Base-by-base conservation (phyloP, 1,140 invertebrate genomes). In the Achroia grisella region DNA sequence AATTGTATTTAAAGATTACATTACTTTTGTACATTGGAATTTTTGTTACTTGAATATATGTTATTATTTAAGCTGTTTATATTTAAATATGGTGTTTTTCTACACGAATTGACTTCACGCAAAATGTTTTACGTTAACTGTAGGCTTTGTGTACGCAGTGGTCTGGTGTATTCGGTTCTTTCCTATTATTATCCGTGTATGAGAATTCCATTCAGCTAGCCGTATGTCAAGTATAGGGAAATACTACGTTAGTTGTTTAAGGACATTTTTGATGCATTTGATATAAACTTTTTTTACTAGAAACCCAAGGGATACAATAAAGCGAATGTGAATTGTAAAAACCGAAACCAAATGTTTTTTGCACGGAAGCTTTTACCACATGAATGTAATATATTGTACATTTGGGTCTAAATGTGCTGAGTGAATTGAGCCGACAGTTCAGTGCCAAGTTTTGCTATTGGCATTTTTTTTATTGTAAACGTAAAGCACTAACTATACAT, bases 201-300 rank as follows among this genome's bases (percentile, higher is more conserved):
- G 56, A 71, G 48, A 66, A 63, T 68, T 73, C 65, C 71, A 79
- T 58, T 71, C 71, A 66, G 68, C 66, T 77, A 80, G 73, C 67
- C 59, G 59, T 76, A 73, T 57, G 67, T 74, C 69, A 55, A 65
- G 58, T 65, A 77, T 74, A 79, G 71, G 62, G 54, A 52, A 66
- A 72, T 77, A 79, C 69, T 78, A 79, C 68, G 74, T 83, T 85
- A 85, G 81, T 78, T 76, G 73, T 82, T 63, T 83, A 83, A 85
- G 81, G 76, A 83, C 72, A 81, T 85, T 85, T 85, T 82, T 80
- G 77, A 83, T 83, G 81, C 81, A 83, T 85, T 85, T 85, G 81
- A 81, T 85, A 85, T 80, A 71, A 81, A 85, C 77, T 80, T 82
- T 85, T 85, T 85, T 85, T 85, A 83, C 81, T 85, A 85, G 77